These are phyloP conservation scores for Caenorhabditis drosophilae DNA, from an alignment of 2,888 invertebrate genomes.

Conservation along the genomic window DNA sequence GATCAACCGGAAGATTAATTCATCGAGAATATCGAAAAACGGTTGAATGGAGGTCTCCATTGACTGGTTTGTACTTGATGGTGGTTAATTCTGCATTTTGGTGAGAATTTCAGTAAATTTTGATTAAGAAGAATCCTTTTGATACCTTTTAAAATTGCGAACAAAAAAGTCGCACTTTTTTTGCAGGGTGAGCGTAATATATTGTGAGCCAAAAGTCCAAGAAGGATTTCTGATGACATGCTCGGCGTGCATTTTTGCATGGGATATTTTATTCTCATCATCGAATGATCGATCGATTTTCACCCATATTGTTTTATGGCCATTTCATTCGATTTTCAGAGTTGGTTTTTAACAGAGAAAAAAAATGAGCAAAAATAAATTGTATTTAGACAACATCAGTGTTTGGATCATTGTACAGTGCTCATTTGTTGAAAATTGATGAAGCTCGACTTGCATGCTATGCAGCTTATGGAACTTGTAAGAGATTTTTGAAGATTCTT, in stretches of 20 bases:
- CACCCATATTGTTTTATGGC: conserved; percentile 59
- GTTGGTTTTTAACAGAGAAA: conserved; percentile 13
- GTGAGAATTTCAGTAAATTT: conserved; percentile 33
- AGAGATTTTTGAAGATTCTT: conserved; percentile 7
- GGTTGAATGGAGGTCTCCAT: conserved; percentile 61
- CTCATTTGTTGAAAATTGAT: conserved; percentile 25
- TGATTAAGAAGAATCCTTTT: neutral
- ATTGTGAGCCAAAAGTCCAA: conserved; percentile 47
- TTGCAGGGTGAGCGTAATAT: conserved; percentile 49
- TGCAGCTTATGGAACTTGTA: conserved; percentile 49
- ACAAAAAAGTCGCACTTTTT: neutral
- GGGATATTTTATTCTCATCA: conserved; percentile 60
- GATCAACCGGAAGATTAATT: conserved; percentile 16
- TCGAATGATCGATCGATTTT: conserved; percentile 55
- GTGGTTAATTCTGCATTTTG: conserved; percentile 61
- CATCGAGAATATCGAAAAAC: conserved; percentile 31
- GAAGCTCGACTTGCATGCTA: conserved; percentile 42
- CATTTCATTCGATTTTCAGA: conserved; percentile 55
- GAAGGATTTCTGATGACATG: conserved; percentile 40
- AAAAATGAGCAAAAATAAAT: neutral
- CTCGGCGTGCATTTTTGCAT: conserved; percentile 50
- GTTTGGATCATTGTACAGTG: conserved; percentile 37
- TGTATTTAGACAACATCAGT: conserved; percentile 43
- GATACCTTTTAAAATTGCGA: neutral
- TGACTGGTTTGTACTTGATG: conserved; percentile 61